A percentile compares a stretch with the other conserved stretches of the same genome.
Conservation (phyloP, 2,888 invertebrate genomes). For the Troilus luridus region DNA sequence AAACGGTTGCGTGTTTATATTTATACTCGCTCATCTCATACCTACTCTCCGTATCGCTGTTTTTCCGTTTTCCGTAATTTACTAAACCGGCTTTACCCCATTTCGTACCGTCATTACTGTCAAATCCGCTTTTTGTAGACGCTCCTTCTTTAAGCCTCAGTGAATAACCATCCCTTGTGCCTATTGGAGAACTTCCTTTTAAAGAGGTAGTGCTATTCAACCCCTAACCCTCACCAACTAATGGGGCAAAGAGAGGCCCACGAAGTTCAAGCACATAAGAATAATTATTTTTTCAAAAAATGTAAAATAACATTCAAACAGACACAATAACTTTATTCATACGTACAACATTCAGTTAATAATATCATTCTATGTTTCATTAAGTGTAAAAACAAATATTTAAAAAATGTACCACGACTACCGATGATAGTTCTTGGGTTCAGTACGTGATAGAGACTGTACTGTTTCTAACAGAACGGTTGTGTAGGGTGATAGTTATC, state of each 20-base stretch:
- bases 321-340: background rate
- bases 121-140: background rate
- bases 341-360: background rate
- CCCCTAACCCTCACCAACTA: background rate
- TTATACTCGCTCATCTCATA: background rate
- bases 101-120: background rate
- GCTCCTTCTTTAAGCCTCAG: slow-evolving; percentile 21
- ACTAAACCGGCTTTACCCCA: background rate
- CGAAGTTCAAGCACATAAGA: background rate
- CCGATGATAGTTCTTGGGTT: too few relatives aligned
- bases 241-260: background rate
- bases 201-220: slow-evolving; percentile 2
- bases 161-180: background rate
- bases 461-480: too few relatives aligned
- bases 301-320: background rate
- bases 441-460: too few relatives aligned
- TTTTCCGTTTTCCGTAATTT: background rate
- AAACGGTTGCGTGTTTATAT: background rate
- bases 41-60: background rate
- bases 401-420: too few relatives aligned
- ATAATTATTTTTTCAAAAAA: background rate
- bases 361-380: too few relatives aligned
- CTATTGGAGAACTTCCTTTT: background rate
- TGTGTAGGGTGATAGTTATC: too few relatives aligned
- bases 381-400: too few relatives aligned